Conservation (phyloP, 1,140 invertebrate species). For the Drosophila mojavensis region DNA sequence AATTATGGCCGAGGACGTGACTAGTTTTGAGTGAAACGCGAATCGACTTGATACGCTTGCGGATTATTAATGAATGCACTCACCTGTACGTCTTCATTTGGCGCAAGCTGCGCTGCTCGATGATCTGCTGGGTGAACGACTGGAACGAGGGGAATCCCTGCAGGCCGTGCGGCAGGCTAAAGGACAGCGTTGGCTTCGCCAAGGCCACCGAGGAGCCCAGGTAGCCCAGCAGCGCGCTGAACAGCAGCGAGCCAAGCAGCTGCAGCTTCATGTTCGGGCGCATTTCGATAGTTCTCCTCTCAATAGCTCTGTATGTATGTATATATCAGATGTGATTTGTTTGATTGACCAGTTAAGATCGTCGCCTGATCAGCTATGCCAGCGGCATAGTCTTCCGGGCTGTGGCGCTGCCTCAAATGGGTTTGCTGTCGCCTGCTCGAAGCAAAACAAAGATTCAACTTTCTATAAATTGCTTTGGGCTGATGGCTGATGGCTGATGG, state of each 20-base stretch:
- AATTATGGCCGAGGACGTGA: slow-evolving; percentile 51
- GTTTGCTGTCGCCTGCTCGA: no score
- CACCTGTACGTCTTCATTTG: slow-evolving; percentile 84
- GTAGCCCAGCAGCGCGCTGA: slow-evolving; percentile 68
- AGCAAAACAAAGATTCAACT: not conserved
- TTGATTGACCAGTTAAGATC: not conserved
- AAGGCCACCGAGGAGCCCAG: slow-evolving; percentile 60
- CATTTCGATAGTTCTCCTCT: slow-evolving; percentile 27
- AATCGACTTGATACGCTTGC: not conserved
- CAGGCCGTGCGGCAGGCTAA: slow-evolving; percentile 74
- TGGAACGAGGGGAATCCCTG: slow-evolving; percentile 78
- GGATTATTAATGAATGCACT: slow-evolving; percentile 60
- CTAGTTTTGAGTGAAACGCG: slow-evolving; percentile 58
- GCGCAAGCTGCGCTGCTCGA: slow-evolving; percentile 73
- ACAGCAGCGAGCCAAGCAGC: slow-evolving; percentile 63
- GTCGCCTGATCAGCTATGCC: not conserved
- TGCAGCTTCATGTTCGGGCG: slow-evolving; percentile 56
- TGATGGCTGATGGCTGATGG: no score
- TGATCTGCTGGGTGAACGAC: slow-evolving; percentile 82
- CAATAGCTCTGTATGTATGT: not conserved
- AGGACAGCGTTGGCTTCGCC: slow-evolving; percentile 79
- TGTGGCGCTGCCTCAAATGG: not conserved
- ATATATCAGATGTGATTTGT: not conserved
- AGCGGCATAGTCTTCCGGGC: slow-evolving; percentile 5
- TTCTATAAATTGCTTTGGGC: no score